Base-by-base conservation (phyloP, 1,140 invertebrate genomes). In the Drosophila tristis region DNA sequence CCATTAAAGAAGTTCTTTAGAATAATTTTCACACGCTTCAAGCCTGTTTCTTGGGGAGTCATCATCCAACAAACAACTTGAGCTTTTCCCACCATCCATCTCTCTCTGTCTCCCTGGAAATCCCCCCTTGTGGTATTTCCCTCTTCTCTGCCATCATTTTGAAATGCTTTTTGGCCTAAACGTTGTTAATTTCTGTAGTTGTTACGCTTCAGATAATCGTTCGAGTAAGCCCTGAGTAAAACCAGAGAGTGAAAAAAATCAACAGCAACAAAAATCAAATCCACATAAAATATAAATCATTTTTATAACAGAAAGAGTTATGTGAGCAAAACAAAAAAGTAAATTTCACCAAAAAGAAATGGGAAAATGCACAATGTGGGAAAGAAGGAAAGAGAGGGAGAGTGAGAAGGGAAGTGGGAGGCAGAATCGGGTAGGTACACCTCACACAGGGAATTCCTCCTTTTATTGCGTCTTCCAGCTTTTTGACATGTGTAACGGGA, bases 151-250 rank as follows among this genome's bases (percentile, higher is more conserved):
- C 43, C 44, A 31, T 26, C 31, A 8, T 44, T 70, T 70, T 70
- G 57, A 56, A 58, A 70, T 58, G 26, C 64, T 35, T 70, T 70
- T 70, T 70, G 70, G 43, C 50, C 53, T 71, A 71, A 71, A 70
- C 67, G 65, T 15, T 71, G 67, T 71, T 71, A 70, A 71, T 71
- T 71, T 70, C 3, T 4, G 35, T 39, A 70, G 67, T 70, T 71
- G 67, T 71, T 58, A 71, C 67, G 67, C 65, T 70, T 71, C 51
- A 71, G 67, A 50, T 11, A 4, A 4, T 2, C 26, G 26, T 29
- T 7, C 26, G 26, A 29, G 6, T 29, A 29, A 29, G 6, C 5
- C 35, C 26, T 9, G 35, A 13, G 35, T 4, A n/a, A 65, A 66
- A 4, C 43, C 43, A 56, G 35, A 39, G 1, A 39, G 9, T 11